phyloP scores from a whole-genome alignment of 2,888 invertebrate species.

The Periphyllus acericola region DNA sequence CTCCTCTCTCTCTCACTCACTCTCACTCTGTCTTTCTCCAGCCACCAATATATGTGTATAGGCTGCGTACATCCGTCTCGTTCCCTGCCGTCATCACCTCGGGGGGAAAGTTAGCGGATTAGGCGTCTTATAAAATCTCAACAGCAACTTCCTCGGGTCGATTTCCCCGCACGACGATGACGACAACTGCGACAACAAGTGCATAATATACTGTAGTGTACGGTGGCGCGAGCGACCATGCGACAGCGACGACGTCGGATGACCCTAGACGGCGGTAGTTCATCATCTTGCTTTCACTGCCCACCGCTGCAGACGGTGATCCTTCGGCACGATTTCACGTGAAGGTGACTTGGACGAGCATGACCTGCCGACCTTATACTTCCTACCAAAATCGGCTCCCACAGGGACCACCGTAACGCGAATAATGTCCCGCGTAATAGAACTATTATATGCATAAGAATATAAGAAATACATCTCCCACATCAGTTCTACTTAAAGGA shows the following conservation, averaged over 20 bases:
- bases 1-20: too few species aligned
- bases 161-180: background rate
- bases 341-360: background rate
- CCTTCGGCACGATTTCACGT: slow-evolving; percentile 1
- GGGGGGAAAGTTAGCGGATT: too few species aligned
- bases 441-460: too few species aligned
- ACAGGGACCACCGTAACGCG: background rate
- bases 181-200: background rate
- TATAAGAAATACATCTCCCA: too few species aligned
- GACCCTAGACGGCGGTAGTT: slow-evolving; percentile 29
- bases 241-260: background rate
- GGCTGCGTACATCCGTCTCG: too few species aligned
- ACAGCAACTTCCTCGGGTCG: background rate
- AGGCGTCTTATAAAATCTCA: too few species aligned
- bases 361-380: background rate
- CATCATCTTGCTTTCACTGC: slow-evolving; percentile 5
- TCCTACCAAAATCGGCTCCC: background rate
- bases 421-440: background rate
- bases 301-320: background rate
- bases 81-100: too few species aligned
- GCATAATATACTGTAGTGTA: background rate
- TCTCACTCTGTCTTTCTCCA: too few species aligned
- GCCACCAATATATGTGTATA: too few species aligned
- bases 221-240: background rate
- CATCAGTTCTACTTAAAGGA: too few species aligned